phyloP scores from a whole-genome alignment of 2,113 vertebrate species.

The Gobio gobio region DNA sequence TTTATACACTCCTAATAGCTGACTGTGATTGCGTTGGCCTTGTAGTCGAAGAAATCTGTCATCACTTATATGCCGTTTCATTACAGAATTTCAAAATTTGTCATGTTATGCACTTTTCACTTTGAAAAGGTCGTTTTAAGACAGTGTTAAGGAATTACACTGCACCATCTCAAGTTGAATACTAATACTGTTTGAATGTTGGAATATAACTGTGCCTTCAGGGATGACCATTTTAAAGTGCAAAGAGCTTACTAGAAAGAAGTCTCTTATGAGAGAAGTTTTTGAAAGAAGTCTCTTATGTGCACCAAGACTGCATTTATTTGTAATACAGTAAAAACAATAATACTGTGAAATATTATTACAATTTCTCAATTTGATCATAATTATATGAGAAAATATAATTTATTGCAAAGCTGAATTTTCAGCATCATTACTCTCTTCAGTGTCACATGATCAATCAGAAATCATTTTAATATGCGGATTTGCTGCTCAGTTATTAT shows the following conservation, averaged over 20 bases:
- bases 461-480: not conserved
- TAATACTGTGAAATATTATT: too few species aligned
- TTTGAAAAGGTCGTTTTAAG: not conserved
- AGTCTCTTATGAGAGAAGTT: too few species aligned
- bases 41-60: constrained; percentile 1
- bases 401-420: too few species aligned
- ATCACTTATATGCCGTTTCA: not conserved
- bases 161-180: not conserved
- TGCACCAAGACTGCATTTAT: too few species aligned
- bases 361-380: too few species aligned
- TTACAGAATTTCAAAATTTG: not conserved
- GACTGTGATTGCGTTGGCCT: not conserved
- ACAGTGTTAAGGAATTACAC: not conserved
- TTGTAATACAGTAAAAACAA: too few species aligned
- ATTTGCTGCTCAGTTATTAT: not conserved
- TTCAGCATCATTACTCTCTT: too few species aligned
- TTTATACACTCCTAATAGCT: not conserved
- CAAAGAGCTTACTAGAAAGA: not conserved
- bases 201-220: not conserved
- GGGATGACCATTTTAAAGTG: not conserved
- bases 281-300: too few species aligned
- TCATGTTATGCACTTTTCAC: not conserved
- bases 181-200: too few species aligned
- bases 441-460: not conserved
- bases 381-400: too few species aligned